These are phyloP conservation scores for Acanthurus leucopareius DNA, from an alignment of 2,797 vertebrate genomes.

Conservation along the genomic window DNA sequence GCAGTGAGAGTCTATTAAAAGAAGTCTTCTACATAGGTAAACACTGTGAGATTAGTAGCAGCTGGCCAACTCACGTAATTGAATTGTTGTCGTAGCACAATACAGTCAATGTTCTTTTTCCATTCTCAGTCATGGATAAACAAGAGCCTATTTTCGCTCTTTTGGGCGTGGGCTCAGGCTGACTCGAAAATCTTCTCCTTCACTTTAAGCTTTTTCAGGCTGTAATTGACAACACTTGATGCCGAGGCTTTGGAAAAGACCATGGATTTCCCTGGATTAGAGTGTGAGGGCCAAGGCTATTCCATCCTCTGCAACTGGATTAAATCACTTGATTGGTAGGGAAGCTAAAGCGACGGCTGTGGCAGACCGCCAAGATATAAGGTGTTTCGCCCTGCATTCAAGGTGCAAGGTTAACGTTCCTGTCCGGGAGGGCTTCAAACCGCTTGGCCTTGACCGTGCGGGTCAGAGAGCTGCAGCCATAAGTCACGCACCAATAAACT, in stretches of 20 bases:
- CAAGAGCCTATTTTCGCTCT: constrained; percentile 64
- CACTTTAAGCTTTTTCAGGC: constrained; percentile 70
- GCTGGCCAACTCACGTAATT: constrained; percentile 72
- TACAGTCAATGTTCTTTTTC: constrained; percentile 59
- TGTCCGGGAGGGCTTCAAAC: constrained; percentile 62
- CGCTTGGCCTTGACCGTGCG: constrained; percentile 67
- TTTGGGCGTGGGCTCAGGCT: constrained; percentile 48
- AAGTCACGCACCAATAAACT: constrained; percentile 68
- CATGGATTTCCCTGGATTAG: constrained; percentile 79
- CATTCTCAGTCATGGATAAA: constrained; percentile 64
- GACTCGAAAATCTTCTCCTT: constrained; percentile 51
- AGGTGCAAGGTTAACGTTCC: constrained; percentile 73
- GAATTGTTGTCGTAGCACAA: constrained; percentile 71
- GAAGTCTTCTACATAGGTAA: constrained; percentile 65
- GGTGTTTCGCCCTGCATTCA: constrained; percentile 39
- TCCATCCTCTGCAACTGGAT: constrained; percentile 72
- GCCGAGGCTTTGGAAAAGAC: constrained; percentile 71
- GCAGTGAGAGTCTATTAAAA: constrained; percentile 70
- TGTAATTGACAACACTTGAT: constrained; percentile 80
- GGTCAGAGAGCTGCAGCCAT: constrained; percentile 68
- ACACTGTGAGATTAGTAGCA: constrained; percentile 76
- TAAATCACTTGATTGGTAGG: constrained; percentile 74
- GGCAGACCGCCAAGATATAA: constrained; percentile 61
- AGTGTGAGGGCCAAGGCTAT: constrained; percentile 62
- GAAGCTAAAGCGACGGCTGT: constrained; percentile 54